Base-by-base conservation (phyloP, 1,140 invertebrate genomes). In the Mycetomoellerius zeteki region DNA sequence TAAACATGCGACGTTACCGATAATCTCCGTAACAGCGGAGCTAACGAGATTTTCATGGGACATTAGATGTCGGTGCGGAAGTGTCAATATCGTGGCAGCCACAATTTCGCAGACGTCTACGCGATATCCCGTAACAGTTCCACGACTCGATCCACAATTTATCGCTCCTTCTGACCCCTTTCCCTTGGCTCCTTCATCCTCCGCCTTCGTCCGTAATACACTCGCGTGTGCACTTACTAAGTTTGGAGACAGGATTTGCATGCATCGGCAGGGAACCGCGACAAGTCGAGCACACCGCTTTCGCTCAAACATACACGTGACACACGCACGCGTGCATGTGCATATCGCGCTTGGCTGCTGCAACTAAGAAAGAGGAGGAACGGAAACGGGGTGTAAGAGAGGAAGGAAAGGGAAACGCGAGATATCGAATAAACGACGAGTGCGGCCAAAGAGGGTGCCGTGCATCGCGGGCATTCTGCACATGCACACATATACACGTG, bases 241-340 rank as follows among this genome's bases (percentile, higher is more conserved):
- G 85, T 90, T 90, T 69, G 88, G 65, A 90, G 89, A 89, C 89
- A 85, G 89, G 88, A 90, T 90, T 90, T 90, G 89, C 89, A 90
- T 89, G 87, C 89, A 89, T 89, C 88, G 88, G 37, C 72, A 50
- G 47, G 14, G 52, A 62, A 52, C 47, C 50, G 33, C 67, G 75
- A 75, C 52, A 85, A 77, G 72, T 77, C 69, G 50, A 43, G 73
- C 71, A 62, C 81, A 58, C 37, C 72, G 37, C 24, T 37, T 24
- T 21, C 21, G 24, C 73, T 6, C 2, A 21, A 10, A 37, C 67
- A 60, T 56, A 12, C 50, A 27, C 58, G 21, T 30, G 16, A 56
- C 19, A 43, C 30, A 1, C 14, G 19, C 21, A 7, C 7, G 54
- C 54, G 56, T 37, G 85, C 37, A 65, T 65, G 62, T 71, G 64